phyloP scores from a whole-genome alignment of 2,113 vertebrate species.

The Microtus richardsoni region DNA sequence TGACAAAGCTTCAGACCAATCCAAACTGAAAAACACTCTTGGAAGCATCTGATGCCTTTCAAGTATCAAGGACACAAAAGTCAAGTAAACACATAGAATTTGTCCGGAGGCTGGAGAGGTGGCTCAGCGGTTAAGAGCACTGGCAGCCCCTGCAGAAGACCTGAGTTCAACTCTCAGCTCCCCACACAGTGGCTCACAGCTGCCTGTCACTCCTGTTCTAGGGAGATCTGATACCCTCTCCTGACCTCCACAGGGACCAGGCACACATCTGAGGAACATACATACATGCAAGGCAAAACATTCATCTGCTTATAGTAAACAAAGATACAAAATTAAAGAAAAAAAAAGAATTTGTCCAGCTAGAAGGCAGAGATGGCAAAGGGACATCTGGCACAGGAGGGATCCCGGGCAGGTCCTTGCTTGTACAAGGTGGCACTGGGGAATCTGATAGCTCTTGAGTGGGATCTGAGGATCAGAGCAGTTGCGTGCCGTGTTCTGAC shows the following conservation, averaged over 20 bases:
- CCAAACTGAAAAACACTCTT: neutral
- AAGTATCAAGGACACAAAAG: neutral
- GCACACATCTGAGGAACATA: neutral
- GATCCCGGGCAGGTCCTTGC: no score
- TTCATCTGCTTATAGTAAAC: neutral
- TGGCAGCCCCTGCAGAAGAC: neutral
- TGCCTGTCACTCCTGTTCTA: neutral
- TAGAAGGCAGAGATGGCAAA: neutral
- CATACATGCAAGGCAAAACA: neutral
- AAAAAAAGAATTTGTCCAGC: neutral
- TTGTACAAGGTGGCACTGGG: neutral
- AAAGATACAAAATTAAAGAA: neutral
- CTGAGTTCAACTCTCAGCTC: neutral
- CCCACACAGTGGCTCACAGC: neutral
- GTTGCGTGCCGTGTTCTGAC: no score
- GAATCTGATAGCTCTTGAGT: neutral
- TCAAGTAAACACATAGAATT: neutral
- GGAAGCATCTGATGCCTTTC: neutral
- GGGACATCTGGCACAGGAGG: neutral
- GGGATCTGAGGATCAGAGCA: neutral
- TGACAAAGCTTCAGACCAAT: neutral
- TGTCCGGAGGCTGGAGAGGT: neutral
- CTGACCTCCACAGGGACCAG: neutral
- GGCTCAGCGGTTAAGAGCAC: neutral
- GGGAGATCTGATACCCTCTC: neutral